Conservation (phyloP, 2,888 invertebrate species). For the Lycocerus yunnanus region DNA sequence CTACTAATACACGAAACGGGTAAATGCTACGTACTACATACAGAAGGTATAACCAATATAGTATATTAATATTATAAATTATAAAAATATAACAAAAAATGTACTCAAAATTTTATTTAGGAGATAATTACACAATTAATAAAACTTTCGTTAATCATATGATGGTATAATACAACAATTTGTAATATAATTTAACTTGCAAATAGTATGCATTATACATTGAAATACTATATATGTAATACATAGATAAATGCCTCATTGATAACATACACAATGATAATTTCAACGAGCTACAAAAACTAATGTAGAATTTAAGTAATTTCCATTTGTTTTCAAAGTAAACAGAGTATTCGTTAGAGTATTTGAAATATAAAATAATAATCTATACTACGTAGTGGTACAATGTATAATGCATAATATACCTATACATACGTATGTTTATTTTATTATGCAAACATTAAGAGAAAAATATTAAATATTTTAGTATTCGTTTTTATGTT, state of each 20-base stretch:
- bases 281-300: neutral
- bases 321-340: neutral
- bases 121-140: neutral
- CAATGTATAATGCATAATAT: neutral
- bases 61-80: neutral
- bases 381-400: neutral
- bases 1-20: neutral
- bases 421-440: no score
- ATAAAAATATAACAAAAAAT: neutral
- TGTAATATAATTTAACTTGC: neutral
- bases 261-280: neutral
- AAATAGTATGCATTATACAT: neutral
- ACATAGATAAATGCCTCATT: neutral
- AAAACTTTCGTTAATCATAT: neutral
- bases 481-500: neutral
- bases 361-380: neutral
- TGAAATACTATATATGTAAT: neutral
- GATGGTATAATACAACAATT: neutral
- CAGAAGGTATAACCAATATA: neutral
- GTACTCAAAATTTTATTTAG: neutral
- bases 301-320: neutral
- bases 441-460: neutral
- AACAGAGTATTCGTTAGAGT: neutral
- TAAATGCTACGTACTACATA: neutral
- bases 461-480: neutral